Evolutionary conservation across 2,888 invertebrate species (phyloP).

Genomic region (Drosophila anomelani): DNA sequence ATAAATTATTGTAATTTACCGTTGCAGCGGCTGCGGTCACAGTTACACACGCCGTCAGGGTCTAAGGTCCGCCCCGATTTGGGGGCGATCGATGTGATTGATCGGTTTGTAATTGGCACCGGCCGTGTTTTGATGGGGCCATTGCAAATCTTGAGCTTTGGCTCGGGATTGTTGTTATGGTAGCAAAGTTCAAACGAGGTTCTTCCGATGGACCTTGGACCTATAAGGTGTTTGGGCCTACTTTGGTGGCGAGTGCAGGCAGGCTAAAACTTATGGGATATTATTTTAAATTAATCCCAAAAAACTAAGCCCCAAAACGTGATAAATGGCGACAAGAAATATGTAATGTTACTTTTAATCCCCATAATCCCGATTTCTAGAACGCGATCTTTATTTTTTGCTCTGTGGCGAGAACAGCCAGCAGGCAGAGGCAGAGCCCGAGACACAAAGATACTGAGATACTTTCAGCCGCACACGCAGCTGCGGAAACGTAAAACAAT

Average conservation of each 20-base stretch:
- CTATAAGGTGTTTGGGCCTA: conserved; percentile 35
- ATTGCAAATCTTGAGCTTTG: conserved; percentile 53
- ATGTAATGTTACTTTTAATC: conserved; percentile 4
- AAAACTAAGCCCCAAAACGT: not conserved
- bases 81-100: conserved; percentile 59
- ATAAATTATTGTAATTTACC: conserved; percentile 65
- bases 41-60: conserved; percentile 19
- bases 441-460: conserved; percentile 50
- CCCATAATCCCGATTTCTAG: conserved; percentile 8
- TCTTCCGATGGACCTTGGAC: conserved; percentile 62
- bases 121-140: conserved; percentile 51
- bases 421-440: conserved; percentile 4
- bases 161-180: conserved; percentile 16
- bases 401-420: conserved; percentile 27
- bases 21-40: conserved; percentile 46
- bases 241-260: conserved; percentile 34
- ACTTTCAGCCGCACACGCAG: conserved; percentile 70
- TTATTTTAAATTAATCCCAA: not conserved
- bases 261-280: not conserved
- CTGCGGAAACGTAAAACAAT: conserved; percentile 72
- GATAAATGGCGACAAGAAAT: not conserved
- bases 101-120: conserved; percentile 66
- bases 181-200: conserved; percentile 63
- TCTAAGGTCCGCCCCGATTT: conserved; percentile 41
- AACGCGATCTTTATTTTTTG: conserved; percentile 2